These are phyloP conservation scores for Columba guinea DNA, from an alignment of 2,797 vertebrate genomes.

Conservation along the genomic window DNA sequence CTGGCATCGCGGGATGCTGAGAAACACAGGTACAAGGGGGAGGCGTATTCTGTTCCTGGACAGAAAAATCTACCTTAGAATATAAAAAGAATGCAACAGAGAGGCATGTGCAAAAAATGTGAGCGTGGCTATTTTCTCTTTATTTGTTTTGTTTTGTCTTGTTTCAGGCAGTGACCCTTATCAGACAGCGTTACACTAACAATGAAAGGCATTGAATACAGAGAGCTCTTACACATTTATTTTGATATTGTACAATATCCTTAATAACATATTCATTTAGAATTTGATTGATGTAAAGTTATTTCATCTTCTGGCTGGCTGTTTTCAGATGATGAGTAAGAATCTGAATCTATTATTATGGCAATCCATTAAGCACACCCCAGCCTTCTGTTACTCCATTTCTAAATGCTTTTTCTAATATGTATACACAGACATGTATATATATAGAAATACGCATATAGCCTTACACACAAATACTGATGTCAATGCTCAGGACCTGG, in stretches of 20 bases:
- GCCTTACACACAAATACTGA: not conserved
- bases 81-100: not conserved
- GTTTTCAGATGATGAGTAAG: not conserved
- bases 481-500: not conserved
- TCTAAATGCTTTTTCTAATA: not conserved
- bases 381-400: not conserved
- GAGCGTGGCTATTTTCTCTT: accelerated
- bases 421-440: no score
- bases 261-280: slow-evolving; percentile 13
- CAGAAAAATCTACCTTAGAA: accelerated
- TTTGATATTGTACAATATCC: not conserved
- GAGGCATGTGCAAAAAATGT: not conserved
- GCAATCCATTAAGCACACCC: not conserved
- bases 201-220: not conserved
- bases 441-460: not conserved
- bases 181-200: not conserved
- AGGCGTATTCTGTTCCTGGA: accelerated
- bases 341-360: slow-evolving; percentile 11
- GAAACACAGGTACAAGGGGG: not conserved
- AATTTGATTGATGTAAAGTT: slow-evolving; percentile 17
- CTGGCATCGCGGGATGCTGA: not conserved
- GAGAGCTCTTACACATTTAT: not conserved
- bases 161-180: not conserved
- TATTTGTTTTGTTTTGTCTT: not conserved
- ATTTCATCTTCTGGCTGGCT: slow-evolving; percentile 14